A percentile compares a stretch with the other conserved stretches of the same genome.
phyloP scores from a whole-genome alignment of 2,113 vertebrate species.

The Ranitomeya variabilis region DNA sequence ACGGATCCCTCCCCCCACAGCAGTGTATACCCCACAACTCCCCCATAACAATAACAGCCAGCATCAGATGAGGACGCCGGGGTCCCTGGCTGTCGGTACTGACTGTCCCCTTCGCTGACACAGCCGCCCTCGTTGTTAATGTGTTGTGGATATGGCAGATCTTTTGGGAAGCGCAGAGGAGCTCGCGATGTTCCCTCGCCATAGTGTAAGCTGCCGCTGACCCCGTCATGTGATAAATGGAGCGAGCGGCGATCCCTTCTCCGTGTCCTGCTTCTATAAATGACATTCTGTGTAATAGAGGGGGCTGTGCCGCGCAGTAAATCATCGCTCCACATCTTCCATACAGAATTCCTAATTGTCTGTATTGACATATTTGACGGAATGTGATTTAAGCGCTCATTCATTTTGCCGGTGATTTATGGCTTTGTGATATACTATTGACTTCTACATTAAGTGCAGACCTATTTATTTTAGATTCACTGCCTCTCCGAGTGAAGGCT shows the following conservation, averaged over 20 bases:
- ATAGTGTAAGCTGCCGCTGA: neutral
- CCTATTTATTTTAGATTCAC: constrained; percentile 49
- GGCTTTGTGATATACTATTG: constrained; percentile 31
- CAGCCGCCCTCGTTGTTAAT: too few species aligned
- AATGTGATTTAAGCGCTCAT: constrained; percentile 14
- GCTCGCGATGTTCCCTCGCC: neutral
- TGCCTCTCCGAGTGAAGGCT: constrained; percentile 1
- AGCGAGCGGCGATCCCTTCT: neutral
- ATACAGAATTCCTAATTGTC: constrained; percentile 27
- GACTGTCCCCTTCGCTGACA: too few species aligned
- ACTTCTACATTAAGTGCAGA: constrained; percentile 40
- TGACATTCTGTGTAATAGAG: neutral
- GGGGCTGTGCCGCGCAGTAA: neutral
- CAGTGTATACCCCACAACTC: too few species aligned
- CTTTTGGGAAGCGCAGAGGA: neutral
- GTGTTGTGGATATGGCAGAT: too few species aligned
- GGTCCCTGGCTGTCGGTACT: too few species aligned
- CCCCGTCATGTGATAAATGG: neutral
- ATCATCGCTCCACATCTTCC: neutral
- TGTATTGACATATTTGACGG: constrained; percentile 21
- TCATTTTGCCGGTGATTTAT: constrained; percentile 22
- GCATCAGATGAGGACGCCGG: too few species aligned
- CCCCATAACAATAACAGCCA: too few species aligned
- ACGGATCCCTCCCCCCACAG: too few species aligned
- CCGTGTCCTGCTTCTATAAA: neutral